A percentile compares a stretch with the other conserved stretches of the same genome.
phyloP scores from a whole-genome alignment of 2,797 vertebrate genomes.

The Rhyacichthys aspro region DNA sequence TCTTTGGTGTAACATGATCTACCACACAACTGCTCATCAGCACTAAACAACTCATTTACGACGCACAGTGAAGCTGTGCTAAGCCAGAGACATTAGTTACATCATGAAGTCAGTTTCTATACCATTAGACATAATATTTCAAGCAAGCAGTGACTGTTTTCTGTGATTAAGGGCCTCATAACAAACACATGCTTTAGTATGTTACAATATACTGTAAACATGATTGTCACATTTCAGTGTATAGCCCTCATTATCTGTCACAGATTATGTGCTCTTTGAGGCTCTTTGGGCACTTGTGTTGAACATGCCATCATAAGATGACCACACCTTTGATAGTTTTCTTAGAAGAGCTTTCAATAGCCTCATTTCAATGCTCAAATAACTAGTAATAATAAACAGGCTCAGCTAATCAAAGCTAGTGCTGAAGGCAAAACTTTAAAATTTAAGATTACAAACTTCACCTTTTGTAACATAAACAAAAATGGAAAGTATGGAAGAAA shows the following conservation, averaged over 20 bases:
- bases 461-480: too few relatives aligned
- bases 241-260: constrained; percentile 17
- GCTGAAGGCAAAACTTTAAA: not conserved
- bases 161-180: not conserved
- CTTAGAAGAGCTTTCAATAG: constrained; percentile 18
- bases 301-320: constrained; percentile 7
- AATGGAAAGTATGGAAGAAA: too few relatives aligned
- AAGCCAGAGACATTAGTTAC: constrained; percentile 28
- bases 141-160: not conserved
- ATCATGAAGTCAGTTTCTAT: not conserved
- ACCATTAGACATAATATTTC: not conserved
- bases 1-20: constrained; percentile 80
- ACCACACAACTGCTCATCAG: constrained; percentile 48
- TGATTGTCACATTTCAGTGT: constrained; percentile 29
- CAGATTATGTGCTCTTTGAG: not conserved
- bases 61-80: constrained; percentile 64
- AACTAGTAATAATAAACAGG: not conserved
- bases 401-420: not conserved
- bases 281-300: constrained; percentile 4
- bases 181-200: not conserved
- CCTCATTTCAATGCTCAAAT: constrained; percentile 29
- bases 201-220: constrained; percentile 23
- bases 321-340: not conserved
- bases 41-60: constrained; percentile 56
- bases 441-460: too few relatives aligned